Conservation (phyloP, 30 jellyfish, hydroid and myxozoan genomes). For the Cassiopea xamachana region DNA sequence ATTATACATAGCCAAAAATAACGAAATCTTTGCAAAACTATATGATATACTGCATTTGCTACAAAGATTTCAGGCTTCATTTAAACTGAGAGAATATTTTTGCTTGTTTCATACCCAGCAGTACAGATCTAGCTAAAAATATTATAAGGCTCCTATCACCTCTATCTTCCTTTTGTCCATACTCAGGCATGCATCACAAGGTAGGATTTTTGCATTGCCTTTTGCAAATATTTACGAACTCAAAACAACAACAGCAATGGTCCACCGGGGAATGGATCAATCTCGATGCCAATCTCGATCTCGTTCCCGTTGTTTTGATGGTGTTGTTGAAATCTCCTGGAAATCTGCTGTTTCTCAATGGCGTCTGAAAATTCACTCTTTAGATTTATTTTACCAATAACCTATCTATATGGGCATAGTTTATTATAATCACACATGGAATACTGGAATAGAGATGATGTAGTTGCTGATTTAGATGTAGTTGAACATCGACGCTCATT, state of each 20-base stretch:
- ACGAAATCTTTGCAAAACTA: too few relatives aligned
- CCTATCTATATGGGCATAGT: background rate
- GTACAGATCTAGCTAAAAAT: background rate
- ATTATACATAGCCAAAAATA: too few relatives aligned
- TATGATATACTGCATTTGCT: too few relatives aligned
- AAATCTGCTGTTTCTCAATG: too few relatives aligned
- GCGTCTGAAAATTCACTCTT: background rate
- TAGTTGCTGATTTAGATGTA: slow-evolving; percentile 71
- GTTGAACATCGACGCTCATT: slow-evolving; percentile 84
- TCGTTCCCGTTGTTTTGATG: background rate
- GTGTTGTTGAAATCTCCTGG: too few relatives aligned
- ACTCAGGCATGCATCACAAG: too few relatives aligned
- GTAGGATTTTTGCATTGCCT: too few relatives aligned
- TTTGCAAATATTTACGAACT: too few relatives aligned
- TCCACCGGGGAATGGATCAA: background rate
- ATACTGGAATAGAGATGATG: slow-evolving; percentile 46
- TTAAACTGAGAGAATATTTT: background rate
- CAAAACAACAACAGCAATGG: background rate
- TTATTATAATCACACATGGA: slow-evolving; percentile 9
- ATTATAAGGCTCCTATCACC: background rate
- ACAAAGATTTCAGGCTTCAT: too few relatives aligned
- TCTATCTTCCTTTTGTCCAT: background rate
- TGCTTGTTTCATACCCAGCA: background rate
- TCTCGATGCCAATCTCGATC: background rate
- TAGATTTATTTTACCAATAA: too few relatives aligned